A percentile compares a stretch with the other conserved stretches of the same genome.
These are phyloP conservation scores for Lycaena phlaeas DNA, from an alignment of 2,888 invertebrate species.

Conservation along the genomic window DNA sequence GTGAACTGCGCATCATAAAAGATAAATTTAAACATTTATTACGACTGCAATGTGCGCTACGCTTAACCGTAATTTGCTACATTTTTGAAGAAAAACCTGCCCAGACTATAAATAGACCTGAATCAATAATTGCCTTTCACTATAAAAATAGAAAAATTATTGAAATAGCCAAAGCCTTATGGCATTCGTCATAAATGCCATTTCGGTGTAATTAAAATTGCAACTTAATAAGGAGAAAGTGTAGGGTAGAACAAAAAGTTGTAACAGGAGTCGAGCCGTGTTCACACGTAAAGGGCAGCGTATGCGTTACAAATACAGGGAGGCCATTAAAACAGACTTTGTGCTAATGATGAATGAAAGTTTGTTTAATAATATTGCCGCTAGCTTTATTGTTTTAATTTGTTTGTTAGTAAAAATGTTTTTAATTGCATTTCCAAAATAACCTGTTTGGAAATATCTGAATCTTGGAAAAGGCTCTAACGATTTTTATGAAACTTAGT, in stretches of 20 bases:
- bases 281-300: conserved; percentile 48
- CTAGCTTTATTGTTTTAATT: no score
- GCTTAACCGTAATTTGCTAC: conserved; percentile 15
- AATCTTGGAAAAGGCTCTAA: no score
- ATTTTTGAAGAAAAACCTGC: conserved; percentile 14
- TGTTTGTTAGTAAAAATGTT: no score
- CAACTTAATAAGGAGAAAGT: conserved; percentile 51
- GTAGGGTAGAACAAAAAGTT: conserved; percentile 32
- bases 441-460: no score
- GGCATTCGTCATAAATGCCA: conserved; percentile 9
- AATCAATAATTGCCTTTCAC: conserved; percentile 2
- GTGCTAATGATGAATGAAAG: neutral
- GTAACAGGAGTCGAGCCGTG: conserved; percentile 15
- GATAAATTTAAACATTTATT: no score
- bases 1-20: no score
- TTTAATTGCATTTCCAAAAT: neutral
- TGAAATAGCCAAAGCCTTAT: conserved; percentile 3
- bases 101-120: conserved; percentile 11
- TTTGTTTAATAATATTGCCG: no score
- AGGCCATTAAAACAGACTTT: conserved; percentile 1
- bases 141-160: conserved; percentile 10
- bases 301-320: conserved; percentile 4
- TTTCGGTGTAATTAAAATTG: conserved; percentile 9
- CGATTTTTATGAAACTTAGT: no score
- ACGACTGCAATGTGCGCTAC: conserved; percentile 4